A percentile compares a stretch with the other conserved stretches of the same genome.
These are phyloP conservation scores for Malacosoma neustria DNA, from an alignment of 2,888 invertebrate species.

Conservation along the genomic window DNA sequence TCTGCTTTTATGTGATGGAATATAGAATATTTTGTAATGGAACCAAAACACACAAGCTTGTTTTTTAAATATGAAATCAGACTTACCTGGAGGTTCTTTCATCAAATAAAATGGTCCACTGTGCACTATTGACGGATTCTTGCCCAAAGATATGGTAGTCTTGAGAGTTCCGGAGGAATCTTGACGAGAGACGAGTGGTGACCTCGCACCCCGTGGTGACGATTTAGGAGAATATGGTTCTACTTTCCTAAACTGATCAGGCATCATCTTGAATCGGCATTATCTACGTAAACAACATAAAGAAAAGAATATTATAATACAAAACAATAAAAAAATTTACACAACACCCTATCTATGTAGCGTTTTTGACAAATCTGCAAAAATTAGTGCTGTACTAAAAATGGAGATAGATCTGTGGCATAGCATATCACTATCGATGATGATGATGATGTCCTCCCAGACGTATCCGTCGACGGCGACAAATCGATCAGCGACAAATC, in stretches of 20 bases:
- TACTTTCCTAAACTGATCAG: constrained; percentile 93
- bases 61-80: not conserved
- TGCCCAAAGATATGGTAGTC: constrained; percentile 97
- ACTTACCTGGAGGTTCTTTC: constrained; percentile 93
- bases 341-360: constrained; percentile 29
- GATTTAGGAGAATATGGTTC: constrained; percentile 97
- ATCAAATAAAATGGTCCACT: constrained; percentile 98
- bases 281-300: constrained; percentile 53
- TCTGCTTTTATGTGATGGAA: too few species aligned
- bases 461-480: too few species aligned
- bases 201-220: constrained; percentile 93
- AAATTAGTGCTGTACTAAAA: too few species aligned
- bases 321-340: constrained; percentile 53
- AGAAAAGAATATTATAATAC: constrained; percentile 49
- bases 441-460: too few species aligned
- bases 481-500: too few species aligned
- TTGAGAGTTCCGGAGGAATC: constrained; percentile 98
- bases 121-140: constrained; percentile 97
- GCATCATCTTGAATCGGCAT: constrained; percentile 87
- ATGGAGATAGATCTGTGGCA: too few species aligned
- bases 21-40: too few species aligned
- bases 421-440: too few species aligned
- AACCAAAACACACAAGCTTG: too few species aligned
- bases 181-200: constrained; percentile 96
- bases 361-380: constrained; percentile 40